These are phyloP conservation scores for Mallotus villosus DNA, from an alignment of 2,797 vertebrate genomes.

Conservation along the genomic window DNA sequence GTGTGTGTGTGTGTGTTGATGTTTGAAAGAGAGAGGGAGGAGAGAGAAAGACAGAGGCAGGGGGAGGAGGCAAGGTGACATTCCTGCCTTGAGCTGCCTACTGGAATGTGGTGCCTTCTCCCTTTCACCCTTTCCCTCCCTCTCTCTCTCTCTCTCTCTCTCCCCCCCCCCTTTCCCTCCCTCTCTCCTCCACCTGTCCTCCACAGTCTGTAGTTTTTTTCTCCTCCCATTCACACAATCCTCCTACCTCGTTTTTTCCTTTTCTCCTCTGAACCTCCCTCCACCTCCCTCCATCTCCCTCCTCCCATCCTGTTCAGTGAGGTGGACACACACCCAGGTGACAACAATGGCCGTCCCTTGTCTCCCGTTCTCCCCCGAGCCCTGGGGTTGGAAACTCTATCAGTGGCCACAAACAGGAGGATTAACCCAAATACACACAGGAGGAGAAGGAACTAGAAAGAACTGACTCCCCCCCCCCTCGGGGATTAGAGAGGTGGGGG, in stretches of 20 bases:
- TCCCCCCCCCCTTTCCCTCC: conserved; percentile 34
- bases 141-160: conserved; percentile 38
- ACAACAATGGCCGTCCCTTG: conserved; percentile 59
- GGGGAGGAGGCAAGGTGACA: conserved; percentile 39
- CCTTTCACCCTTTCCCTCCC: conserved; percentile 48
- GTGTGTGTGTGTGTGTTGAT: too few species aligned
- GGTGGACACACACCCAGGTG: conserved; percentile 67
- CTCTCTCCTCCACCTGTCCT: conserved; percentile 16
- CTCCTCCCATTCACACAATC: too few species aligned
- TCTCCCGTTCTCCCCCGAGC: conserved; percentile 44
- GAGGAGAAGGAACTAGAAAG: conserved; percentile 57
- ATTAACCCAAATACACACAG: conserved; percentile 70
- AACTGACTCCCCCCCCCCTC: conserved; percentile 48
- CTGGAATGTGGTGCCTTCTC: conserved; percentile 23
- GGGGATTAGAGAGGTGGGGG: conserved; percentile 50
- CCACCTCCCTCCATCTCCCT: conserved; percentile 15
- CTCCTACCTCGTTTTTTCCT: neutral
- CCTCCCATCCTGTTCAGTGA: conserved; percentile 50
- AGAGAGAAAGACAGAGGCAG: neutral
- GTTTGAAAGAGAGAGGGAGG: neutral
- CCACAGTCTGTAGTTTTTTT: too few species aligned
- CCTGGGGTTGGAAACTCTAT: conserved; percentile 81
- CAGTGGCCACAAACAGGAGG: conserved; percentile 70
- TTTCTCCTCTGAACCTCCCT: neutral
- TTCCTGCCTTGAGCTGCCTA: conserved; percentile 37